Percentiles rank a stretch among this genome's conserved stretches.
Evolutionary conservation across 2,888 invertebrate species (phyloP).

Genomic region (Seira sanloemensis): DNA sequence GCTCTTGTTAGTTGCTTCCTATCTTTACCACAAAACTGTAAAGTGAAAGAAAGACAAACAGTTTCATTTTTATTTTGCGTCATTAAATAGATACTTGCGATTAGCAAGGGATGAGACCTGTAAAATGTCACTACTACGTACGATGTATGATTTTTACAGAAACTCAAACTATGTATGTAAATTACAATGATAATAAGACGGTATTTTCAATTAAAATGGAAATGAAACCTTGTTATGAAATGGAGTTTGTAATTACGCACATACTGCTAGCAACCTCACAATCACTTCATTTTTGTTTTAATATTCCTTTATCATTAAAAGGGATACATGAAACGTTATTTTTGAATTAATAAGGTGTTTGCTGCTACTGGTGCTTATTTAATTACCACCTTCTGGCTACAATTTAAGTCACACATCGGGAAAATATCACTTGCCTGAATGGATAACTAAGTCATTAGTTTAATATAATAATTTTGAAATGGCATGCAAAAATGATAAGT

Average conservation of each 20-base stretch:
- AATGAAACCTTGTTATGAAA: background rate
- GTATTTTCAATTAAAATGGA: background rate
- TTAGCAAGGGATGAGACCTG: too few relatives aligned
- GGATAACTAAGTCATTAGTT: slow-evolving; percentile 49
- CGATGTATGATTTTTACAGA: too few relatives aligned
- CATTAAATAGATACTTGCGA: too few relatives aligned
- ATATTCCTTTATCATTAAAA: background rate
- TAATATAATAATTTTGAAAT: slow-evolving; percentile 27
- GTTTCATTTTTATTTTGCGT: slow-evolving; percentile 13
- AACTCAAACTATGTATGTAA: too few relatives aligned
- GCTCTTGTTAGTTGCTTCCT: background rate
- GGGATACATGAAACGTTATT: background rate
- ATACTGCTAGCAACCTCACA: background rate
- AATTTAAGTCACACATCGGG: too few relatives aligned
- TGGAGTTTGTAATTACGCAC: background rate
- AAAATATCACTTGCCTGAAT: too few relatives aligned
- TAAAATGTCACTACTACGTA: too few relatives aligned
- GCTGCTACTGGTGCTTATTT: background rate
- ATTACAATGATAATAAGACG: background rate
- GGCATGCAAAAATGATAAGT: too few relatives aligned
- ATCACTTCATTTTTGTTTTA: background rate
- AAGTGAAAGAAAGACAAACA: background rate
- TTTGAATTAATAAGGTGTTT: too few relatives aligned
- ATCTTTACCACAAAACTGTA: background rate
- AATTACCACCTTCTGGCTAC: too few relatives aligned